Conservation (phyloP, 2,888 invertebrate genomes). For the Scaptomyza flava region DNA sequence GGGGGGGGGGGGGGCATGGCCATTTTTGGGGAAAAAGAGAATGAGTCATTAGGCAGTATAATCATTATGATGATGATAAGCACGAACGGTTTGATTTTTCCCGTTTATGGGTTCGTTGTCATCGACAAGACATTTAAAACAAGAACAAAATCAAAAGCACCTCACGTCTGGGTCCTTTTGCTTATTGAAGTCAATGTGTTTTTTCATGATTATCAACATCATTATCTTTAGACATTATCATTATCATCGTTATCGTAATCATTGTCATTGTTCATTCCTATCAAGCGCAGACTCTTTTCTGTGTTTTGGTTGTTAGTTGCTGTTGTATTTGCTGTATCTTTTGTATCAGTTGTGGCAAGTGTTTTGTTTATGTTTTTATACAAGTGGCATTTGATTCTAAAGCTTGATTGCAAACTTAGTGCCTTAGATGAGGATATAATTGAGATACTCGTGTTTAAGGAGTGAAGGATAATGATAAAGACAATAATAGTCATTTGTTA, state of each 20-base stretch:
- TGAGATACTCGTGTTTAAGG: background rate
- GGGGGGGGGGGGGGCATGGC: constrained; percentile 27
- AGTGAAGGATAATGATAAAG: background rate
- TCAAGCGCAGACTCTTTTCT: constrained; percentile 38
- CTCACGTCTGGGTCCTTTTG: background rate
- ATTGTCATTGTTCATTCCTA: constrained; percentile 28
- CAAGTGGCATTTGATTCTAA: constrained; percentile 22
- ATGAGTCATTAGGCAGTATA: constrained; percentile 63
- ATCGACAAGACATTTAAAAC: constrained; percentile 57
- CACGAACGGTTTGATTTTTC: constrained; percentile 74
- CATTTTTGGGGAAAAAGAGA: constrained; percentile 24
- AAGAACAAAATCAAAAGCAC: background rate
- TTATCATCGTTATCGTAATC: constrained; percentile 30
- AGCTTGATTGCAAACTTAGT: constrained; percentile 5
- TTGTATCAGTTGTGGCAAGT: constrained; percentile 19
- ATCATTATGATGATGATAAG: constrained; percentile 77
- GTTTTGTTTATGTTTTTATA: constrained; percentile 22
- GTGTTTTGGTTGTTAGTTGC: constrained; percentile 4
- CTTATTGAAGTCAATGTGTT: constrained; percentile 29
- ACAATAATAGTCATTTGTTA: background rate
- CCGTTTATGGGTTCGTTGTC: constrained; percentile 64
- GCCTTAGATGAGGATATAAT: background rate
- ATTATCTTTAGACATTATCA: constrained; percentile 13
- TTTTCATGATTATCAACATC: constrained; percentile 14
- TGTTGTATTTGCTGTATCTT: constrained; percentile 1